These are phyloP conservation scores for Euglossa dilemma DNA, from an alignment of 1,140 invertebrate genomes.

Conservation along the genomic window DNA sequence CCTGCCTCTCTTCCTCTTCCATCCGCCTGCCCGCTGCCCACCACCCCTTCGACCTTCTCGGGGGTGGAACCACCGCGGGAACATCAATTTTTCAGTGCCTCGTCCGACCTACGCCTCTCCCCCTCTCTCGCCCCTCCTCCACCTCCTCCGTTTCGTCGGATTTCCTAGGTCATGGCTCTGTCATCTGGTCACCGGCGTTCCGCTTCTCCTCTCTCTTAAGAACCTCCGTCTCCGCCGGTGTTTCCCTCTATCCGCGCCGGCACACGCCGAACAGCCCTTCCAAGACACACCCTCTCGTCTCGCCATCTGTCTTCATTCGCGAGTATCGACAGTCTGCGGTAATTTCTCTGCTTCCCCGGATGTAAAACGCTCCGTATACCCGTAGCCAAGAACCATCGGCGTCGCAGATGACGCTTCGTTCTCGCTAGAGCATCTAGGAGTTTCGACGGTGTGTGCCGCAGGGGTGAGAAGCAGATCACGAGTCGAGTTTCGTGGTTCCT, in stretches of 20 bases:
- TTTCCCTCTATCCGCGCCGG: constrained; percentile 41
- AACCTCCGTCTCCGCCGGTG: constrained; percentile 34
- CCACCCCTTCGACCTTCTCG: constrained; percentile 10
- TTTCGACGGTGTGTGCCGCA: too few relatives aligned
- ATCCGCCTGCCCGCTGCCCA: constrained; percentile 7
- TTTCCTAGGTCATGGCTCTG: constrained; percentile 74
- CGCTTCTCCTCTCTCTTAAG: constrained; percentile 22
- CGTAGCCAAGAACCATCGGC: neutral
- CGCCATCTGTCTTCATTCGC: constrained; percentile 59
- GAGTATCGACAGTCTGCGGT: constrained; percentile 37
- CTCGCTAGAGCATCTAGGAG: neutral
- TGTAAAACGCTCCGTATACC: neutral
- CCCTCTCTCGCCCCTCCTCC: constrained; percentile 1
- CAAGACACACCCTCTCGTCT: constrained; percentile 27
- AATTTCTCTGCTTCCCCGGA: constrained; percentile 31
- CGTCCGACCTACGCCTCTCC: constrained; percentile 58
- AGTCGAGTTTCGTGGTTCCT: neutral
- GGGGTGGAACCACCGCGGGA: constrained; percentile 60
- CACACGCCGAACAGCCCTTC: constrained; percentile 57
- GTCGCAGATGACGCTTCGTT: neutral
- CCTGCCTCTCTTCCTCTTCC: constrained; percentile 20
- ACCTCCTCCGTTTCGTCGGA: constrained; percentile 58
- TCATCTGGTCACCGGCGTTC: constrained; percentile 67
- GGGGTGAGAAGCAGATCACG: neutral
- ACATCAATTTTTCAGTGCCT: constrained; percentile 68